Conservation (phyloP, 2,797 vertebrate species). For the Galagoides demidoff region DNA sequence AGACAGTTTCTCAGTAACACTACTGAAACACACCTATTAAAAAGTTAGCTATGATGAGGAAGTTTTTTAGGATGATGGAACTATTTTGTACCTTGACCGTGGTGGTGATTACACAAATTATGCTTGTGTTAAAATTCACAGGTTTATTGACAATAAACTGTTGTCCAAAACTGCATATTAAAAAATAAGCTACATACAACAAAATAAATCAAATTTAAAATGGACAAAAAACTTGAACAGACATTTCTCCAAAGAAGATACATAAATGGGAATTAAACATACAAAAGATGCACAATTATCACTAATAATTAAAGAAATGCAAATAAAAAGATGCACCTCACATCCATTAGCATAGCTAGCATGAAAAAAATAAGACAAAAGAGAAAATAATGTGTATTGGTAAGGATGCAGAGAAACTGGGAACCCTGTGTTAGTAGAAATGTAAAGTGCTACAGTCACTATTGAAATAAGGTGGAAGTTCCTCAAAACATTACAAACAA, state of each 20-base stretch:
- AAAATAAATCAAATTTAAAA: constrained; percentile 6
- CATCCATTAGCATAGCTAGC: neutral
- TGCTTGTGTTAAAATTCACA: neutral
- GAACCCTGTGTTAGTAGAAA: neutral
- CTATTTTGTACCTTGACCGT: neutral
- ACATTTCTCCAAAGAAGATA: neutral
- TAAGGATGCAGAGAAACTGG: neutral
- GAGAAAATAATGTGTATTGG: neutral
- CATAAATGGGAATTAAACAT: neutral
- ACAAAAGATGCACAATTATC: neutral
- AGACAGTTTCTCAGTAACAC: neutral
- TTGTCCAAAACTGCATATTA: neutral
- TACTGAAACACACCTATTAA: constrained; percentile 12
- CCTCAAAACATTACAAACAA: constrained; percentile 19
- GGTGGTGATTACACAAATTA: neutral
- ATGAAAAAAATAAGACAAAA: neutral
- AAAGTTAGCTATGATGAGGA: neutral
- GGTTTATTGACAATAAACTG: neutral
- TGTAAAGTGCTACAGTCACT: neutral
- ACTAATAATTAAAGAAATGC: neutral
- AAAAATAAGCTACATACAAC: neutral
- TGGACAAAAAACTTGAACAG: constrained; percentile 5
- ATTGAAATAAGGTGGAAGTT: neutral
- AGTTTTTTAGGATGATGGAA: neutral
- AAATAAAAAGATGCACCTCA: constrained; percentile 15